phyloP scores from a whole-genome alignment of 2,797 vertebrate genomes.

The Typhlichthys eigenmanni region DNA sequence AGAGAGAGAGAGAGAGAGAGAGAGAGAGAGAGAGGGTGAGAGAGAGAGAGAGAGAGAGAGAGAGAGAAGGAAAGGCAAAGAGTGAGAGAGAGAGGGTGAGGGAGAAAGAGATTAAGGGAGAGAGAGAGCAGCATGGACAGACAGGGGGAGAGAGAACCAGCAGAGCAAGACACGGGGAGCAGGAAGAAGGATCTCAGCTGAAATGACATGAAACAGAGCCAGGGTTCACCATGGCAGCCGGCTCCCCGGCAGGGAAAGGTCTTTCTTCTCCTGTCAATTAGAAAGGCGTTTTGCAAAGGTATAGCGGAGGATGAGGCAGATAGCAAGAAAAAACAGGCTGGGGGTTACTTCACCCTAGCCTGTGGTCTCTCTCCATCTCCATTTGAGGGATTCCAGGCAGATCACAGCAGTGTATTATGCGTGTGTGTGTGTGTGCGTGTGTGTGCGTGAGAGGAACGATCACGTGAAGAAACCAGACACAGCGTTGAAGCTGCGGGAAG shows the following conservation, averaged over 20 bases:
- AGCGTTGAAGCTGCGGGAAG: slow-evolving; percentile 32
- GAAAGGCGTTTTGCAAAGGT: slow-evolving; percentile 54
- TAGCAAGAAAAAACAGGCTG: slow-evolving; percentile 40
- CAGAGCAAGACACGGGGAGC: slow-evolving; percentile 45
- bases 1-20: slow-evolving; percentile 12
- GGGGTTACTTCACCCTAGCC: slow-evolving; percentile 43
- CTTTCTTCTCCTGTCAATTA: slow-evolving; percentile 63
- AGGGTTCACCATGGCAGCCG: slow-evolving; percentile 20
- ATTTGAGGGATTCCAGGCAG: neutral
- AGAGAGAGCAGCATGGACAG: neutral
- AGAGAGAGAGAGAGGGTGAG: neutral
- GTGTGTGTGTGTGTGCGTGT: neutral
- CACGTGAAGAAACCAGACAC: slow-evolving; percentile 42
- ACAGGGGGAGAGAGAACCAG: neutral
- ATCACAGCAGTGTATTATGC: neutral
- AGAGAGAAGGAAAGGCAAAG: slow-evolving; percentile 15
- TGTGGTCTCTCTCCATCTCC: slow-evolving; percentile 41
- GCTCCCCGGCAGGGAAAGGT: slow-evolving; percentile 29
- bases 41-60: slow-evolving; percentile 7
- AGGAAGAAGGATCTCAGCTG: slow-evolving; percentile 35
- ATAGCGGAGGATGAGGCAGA: slow-evolving; percentile 29
- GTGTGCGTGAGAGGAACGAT: neutral
- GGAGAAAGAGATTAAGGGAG: slow-evolving; percentile 1
- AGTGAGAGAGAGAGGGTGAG: slow-evolving; percentile 11
- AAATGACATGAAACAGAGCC: slow-evolving; percentile 56